A percentile compares a stretch with the other conserved stretches of the same genome.
These are phyloP conservation scores for Hirtodrosophila cameraria DNA, from an alignment of 2,888 invertebrate genomes.

Conservation along the genomic window DNA sequence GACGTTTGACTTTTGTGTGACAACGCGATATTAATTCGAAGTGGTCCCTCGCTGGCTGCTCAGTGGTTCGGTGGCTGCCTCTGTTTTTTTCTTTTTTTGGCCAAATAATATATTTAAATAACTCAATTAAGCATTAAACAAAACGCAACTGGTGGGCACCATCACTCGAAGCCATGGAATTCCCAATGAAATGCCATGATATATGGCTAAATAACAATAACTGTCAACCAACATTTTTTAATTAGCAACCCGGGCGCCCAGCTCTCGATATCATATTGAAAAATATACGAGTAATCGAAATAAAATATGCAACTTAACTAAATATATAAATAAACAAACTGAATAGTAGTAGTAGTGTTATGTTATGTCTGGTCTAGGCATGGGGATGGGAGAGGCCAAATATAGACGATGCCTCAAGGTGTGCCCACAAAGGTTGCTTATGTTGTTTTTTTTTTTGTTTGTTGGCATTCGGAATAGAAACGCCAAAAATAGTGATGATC, in stretches of 20 bases:
- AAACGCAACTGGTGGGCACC: constrained; percentile 74
- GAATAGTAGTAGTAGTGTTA: constrained; percentile 18
- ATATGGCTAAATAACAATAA: constrained; percentile 78
- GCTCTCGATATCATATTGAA: constrained; percentile 37
- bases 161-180: constrained; percentile 61
- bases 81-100: constrained; percentile 44
- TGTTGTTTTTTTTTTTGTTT: constrained; percentile 1
- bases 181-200: constrained; percentile 77
- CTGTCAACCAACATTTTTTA: constrained; percentile 74
- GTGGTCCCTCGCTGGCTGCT: constrained; percentile 33
- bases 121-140: constrained; percentile 79
- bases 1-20: constrained; percentile 81
- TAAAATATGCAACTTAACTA: constrained; percentile 63
- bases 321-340: constrained; percentile 57
- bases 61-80: constrained; percentile 29
- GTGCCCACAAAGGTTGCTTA: constrained; percentile 32
- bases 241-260: constrained; percentile 59
- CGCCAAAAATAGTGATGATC: constrained; percentile 17
- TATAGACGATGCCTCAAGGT: constrained; percentile 44
- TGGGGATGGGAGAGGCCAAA: constrained; percentile 37
- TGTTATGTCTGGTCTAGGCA: constrained; percentile 30
- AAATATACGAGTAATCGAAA: constrained; percentile 40
- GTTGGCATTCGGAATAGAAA: constrained; percentile 11
- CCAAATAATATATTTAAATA: constrained; percentile 79
- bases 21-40: constrained; percentile 77